Evolutionary conservation across 2,888 invertebrate genomes (phyloP).

Genomic region (Chaetogeoica ovagalla): DNA sequence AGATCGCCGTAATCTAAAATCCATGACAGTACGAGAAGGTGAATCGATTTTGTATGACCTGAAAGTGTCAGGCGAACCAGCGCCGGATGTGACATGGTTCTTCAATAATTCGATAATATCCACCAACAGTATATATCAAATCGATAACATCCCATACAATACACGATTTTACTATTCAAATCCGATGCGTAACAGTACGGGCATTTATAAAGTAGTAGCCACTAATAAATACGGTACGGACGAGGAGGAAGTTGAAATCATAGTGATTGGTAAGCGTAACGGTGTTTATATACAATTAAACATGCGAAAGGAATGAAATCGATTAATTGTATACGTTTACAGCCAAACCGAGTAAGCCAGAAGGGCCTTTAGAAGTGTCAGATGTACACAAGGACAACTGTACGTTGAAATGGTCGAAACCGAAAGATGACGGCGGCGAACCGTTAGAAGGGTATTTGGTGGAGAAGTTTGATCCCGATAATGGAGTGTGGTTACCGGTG

Average conservation of each 20-base stretch:
- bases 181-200: constrained; percentile 78
- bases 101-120: constrained; percentile 66
- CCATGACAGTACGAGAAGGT: constrained; percentile 82
- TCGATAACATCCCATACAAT: constrained; percentile 85
- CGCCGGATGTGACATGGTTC: constrained; percentile 88
- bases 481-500: constrained; percentile 91
- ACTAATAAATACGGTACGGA: constrained; percentile 93
- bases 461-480: constrained; percentile 89
- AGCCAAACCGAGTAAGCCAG: constrained; percentile 82
- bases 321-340: constrained; percentile 49
- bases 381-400: constrained; percentile 89
- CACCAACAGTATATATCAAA: constrained; percentile 59
- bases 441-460: constrained; percentile 88
- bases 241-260: constrained; percentile 85
- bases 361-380: constrained; percentile 83
- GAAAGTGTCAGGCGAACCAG: constrained; percentile 89
- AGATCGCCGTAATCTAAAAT: constrained; percentile 84
- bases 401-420: constrained; percentile 90
- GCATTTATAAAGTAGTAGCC: constrained; percentile 85
- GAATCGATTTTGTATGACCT: constrained; percentile 84
- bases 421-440: constrained; percentile 93
- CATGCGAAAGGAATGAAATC: no score
- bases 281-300: no score
- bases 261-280: constrained; percentile 67
- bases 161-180: constrained; percentile 86